Evolutionary conservation across 2,797 vertebrate genomes (phyloP), one percentile per base, ranked within the genome.

Genomic region (Hoplostethus atlanticus): DNA sequence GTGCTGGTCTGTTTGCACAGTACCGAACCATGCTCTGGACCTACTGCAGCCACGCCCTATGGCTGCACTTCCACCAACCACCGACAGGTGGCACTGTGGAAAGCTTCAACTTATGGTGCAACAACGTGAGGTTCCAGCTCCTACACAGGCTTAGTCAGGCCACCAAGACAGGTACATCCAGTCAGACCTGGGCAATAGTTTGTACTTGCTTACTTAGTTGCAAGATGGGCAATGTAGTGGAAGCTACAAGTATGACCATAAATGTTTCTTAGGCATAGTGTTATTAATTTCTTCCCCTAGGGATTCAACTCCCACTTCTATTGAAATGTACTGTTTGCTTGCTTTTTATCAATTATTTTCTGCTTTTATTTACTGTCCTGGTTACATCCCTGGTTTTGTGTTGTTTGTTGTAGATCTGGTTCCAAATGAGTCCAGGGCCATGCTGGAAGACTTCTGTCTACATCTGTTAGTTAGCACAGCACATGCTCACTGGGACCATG

Each of bases 401-500:
- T 57, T 84, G 63, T 74, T 54, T 80, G 16, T 73, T 77, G 51
- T 50, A 94, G 93, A 89, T 67, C 46, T 73, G 6, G 30, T 92
- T 69, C 83, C 92, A 70, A 72, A 62, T 15, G 93, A 95, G 87
- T 83, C 85, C 83, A 80, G 84, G 64, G 67, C 8, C 71, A 85
- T 89, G 81, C 84, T 93, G 80, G 91, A 91, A 56, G 77, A 89
- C 53, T 68, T 95, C 71, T 87, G 82, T 76, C 75, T 80, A 17
- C 5, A 67, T 67, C 70, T 92, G 44, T 79, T 89, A 52, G 87
- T 86, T 57, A 65, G 72, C 16, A 83, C 83, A 56, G 92, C 94
- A 76, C 94, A 93, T 73, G 84, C 84, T 86, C 89, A 89, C 60
- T 94, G 84, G 94, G 95, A 95, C 91, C 82, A 93, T 84, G 94